Evolutionary conservation across 2,888 invertebrate species (phyloP).

Genomic region (Leptothorax acervorum): DNA sequence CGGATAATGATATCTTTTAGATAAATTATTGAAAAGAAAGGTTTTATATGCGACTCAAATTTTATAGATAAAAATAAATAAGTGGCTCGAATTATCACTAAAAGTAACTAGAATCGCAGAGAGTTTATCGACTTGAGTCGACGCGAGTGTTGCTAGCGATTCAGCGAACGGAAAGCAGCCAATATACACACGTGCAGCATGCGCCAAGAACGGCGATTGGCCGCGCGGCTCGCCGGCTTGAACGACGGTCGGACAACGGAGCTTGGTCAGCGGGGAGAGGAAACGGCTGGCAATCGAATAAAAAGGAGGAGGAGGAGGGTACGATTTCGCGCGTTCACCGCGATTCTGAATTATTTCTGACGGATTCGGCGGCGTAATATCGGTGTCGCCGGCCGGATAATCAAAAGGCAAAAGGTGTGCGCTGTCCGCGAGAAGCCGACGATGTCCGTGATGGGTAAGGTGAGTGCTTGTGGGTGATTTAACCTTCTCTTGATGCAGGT

Average conservation of each 20-base stretch:
- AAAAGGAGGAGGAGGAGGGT: constrained; percentile 80
- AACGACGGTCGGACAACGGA: constrained; percentile 37
- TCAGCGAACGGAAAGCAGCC: background rate
- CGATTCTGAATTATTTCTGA: constrained; percentile 76
- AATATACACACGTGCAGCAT: background rate
- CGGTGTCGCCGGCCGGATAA: constrained; percentile 28
- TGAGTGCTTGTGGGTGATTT: constrained; percentile 70
- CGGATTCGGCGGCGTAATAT: constrained; percentile 53
- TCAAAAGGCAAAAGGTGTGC: constrained; percentile 55
- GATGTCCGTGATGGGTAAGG: constrained; percentile 85
- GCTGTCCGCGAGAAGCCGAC: constrained; percentile 66
- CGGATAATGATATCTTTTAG: no score
- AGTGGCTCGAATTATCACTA: no score
- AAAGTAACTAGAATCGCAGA: background rate
- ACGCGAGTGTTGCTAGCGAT: background rate
- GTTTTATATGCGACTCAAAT: no score
- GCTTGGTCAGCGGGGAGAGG: constrained; percentile 67
- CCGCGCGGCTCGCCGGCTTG: background rate
- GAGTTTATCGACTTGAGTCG: background rate
- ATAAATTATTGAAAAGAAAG: no score
- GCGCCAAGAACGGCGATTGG: background rate
- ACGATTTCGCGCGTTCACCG: constrained; percentile 83
- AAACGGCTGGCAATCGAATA: constrained; percentile 83
- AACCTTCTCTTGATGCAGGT: constrained; percentile 31
- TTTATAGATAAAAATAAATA: no score